Evolutionary conservation across 2,888 invertebrate genomes (phyloP).

Genomic region (Andrena fulva): DNA sequence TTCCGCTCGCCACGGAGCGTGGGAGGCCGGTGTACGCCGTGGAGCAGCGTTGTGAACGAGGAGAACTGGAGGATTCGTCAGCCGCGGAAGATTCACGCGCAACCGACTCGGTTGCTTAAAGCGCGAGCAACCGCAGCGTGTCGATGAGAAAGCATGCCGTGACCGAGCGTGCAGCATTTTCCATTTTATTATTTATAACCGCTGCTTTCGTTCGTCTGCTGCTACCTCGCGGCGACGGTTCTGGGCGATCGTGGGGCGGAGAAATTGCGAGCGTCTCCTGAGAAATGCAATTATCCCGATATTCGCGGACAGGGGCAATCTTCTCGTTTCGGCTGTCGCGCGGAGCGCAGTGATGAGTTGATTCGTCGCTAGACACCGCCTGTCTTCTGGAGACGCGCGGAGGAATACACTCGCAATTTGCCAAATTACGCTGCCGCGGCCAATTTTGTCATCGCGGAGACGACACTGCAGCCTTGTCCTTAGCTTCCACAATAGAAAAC

Average conservation of each 20-base stretch:
- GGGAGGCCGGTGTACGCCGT: too few species aligned
- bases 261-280: constrained; percentile 28
- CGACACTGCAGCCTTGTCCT: too few species aligned
- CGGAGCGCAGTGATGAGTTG: constrained; percentile 1
- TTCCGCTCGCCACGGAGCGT: background rate
- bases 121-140: constrained; percentile 66
- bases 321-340: constrained; percentile 23
- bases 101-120: constrained; percentile 28
- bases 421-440: background rate
- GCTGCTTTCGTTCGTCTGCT: constrained; percentile 46
- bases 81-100: background rate
- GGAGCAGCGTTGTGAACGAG: too few species aligned
- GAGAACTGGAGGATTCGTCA: background rate
- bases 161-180: constrained; percentile 71
- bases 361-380: background rate
- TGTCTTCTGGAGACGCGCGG: background rate
- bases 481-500: too few species aligned
- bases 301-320: constrained; percentile 11
- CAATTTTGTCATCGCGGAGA: too few species aligned
- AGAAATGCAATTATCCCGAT: constrained; percentile 16
- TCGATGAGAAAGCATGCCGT: constrained; percentile 77
- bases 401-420: background rate
- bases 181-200: constrained; percentile 72
- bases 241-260: background rate
- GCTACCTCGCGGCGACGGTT: background rate